Conservation (phyloP, 2,113 vertebrate species). For the Rana temporaria region DNA sequence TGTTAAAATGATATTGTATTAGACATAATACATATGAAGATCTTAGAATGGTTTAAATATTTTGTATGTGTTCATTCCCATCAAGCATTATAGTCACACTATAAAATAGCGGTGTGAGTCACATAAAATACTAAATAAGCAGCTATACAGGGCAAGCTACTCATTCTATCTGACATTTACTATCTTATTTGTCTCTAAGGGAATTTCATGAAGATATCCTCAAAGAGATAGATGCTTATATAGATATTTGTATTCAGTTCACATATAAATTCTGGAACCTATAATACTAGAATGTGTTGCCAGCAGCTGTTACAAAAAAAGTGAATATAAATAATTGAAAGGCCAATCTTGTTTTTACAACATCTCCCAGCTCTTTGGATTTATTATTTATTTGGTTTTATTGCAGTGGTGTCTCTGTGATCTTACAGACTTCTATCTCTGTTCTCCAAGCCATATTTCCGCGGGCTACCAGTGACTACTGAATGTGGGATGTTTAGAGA, state of each 20-base stretch:
- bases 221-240: not conserved
- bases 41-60: no score
- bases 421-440: not conserved
- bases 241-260: not conserved
- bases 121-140: no score
- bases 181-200: no score
- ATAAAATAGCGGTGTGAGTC: no score
- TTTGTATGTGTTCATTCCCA: no score
- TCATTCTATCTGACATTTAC: no score
- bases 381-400: not conserved
- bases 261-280: not conserved
- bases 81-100: no score
- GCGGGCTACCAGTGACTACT: not conserved
- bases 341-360: not conserved
- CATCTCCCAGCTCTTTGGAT: not conserved
- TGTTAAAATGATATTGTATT: no score
- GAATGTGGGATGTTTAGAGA: not conserved
- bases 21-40: no score
- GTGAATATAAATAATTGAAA: slow-evolving; percentile 2
- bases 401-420: not conserved
- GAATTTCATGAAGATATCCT: not conserved
- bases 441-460: not conserved
- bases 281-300: not conserved
- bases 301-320: slow-evolving; percentile 4
- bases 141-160: no score